A percentile compares a stretch with the other conserved stretches of the same genome.
Conservation (phyloP, 2,113 vertebrate genomes). For the Nyctibius bracteatus region DNA sequence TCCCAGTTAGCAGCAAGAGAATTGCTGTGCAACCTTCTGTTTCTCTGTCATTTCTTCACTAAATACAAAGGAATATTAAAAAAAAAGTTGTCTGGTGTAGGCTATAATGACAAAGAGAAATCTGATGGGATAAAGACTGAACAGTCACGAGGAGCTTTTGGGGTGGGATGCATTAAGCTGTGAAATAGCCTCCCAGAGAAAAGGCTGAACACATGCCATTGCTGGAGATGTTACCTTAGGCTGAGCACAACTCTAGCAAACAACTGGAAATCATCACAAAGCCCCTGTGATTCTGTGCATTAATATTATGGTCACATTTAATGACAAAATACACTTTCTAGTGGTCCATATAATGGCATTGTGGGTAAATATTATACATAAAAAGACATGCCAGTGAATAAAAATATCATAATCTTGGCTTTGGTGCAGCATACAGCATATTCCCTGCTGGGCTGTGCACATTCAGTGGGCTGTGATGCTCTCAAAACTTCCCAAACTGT, state of each 20-base stretch:
- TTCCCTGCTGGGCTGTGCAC: not conserved
- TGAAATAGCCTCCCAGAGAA: not conserved
- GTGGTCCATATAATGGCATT: not conserved
- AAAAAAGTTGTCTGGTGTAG: accelerated
- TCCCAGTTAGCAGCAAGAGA: not conserved
- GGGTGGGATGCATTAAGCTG: not conserved
- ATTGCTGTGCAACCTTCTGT: not conserved
- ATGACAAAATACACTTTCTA: not conserved
- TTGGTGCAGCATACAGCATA: not conserved
- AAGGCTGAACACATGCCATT: not conserved
- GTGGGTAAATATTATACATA: not conserved
- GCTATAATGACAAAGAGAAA: not conserved
- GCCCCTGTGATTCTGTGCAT: accelerated
- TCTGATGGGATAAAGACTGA: not conserved
- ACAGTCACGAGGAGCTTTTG: not conserved
- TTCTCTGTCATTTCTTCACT: not conserved
- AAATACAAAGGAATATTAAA: not conserved
- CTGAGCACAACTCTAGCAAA: not conserved
- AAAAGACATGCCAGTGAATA: not conserved
- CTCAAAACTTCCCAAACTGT: not conserved
- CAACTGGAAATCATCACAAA: not conserved
- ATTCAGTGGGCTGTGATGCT: not conserved
- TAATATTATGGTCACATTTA: not conserved
- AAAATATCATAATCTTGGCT: not conserved
- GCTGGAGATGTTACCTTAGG: not conserved